A percentile compares a stretch with the other conserved stretches of the same genome.
Evolutionary conservation across 2,113 vertebrate genomes (phyloP).

Genomic region (Microtus ochrogaster): DNA sequence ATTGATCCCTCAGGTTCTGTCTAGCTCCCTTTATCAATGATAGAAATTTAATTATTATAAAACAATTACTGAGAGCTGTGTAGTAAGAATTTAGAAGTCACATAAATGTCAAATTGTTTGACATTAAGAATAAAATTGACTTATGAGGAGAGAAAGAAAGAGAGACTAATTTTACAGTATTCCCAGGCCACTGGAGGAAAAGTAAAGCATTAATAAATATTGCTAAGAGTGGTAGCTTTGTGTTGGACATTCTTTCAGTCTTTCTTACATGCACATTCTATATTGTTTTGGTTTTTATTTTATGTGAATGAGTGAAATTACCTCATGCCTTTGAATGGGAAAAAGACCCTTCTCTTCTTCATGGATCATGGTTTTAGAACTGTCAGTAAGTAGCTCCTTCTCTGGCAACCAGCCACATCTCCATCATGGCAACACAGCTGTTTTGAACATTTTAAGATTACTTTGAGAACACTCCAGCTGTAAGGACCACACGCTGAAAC

Average conservation of each 20-base stretch:
- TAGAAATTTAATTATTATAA: not conserved
- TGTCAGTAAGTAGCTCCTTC: not conserved
- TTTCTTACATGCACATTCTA: not conserved
- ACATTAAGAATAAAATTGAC: not conserved
- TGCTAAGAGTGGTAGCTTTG: not conserved
- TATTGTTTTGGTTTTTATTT: not conserved
- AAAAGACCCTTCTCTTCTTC: not conserved
- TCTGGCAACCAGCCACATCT: not conserved
- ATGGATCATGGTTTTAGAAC: not conserved
- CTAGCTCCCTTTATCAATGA: not conserved
- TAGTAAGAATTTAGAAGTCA: not conserved
- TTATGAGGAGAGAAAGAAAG: not conserved
- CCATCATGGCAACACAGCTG: not conserved
- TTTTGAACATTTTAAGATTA: not conserved
- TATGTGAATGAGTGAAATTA: not conserved
- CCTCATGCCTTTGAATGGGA: not conserved
- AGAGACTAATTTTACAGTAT: not conserved
- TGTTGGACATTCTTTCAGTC: not conserved
- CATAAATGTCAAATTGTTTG: not conserved
- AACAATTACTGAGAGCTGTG: not conserved
- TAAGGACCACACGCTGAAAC: not conserved
- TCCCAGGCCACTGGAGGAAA: not conserved
- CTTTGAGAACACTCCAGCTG: not conserved
- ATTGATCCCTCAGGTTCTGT: not conserved
- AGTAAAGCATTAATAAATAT: not conserved